Evolutionary conservation across 2,888 invertebrate species (phyloP).

Genomic region (Synergus umbraculus): DNA sequence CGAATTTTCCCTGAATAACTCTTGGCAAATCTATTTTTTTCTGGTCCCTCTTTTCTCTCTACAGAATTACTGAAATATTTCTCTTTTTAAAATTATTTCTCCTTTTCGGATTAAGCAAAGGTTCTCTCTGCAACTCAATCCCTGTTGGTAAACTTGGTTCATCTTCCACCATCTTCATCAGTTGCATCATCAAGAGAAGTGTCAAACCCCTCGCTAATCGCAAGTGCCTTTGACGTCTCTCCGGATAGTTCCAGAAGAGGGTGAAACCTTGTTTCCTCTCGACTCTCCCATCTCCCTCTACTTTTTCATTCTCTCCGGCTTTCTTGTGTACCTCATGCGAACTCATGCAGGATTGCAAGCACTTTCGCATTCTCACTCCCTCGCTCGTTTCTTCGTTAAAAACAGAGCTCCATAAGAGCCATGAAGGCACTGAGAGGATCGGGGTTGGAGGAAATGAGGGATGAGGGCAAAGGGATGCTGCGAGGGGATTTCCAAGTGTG

Average conservation of each 20-base stretch:
- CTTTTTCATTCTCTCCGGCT: not conserved
- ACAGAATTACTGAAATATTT: not conserved
- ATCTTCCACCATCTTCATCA: not conserved
- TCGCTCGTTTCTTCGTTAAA: slow-evolving; percentile 58
- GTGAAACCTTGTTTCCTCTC: slow-evolving; percentile 15
- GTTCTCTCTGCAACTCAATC: not conserved
- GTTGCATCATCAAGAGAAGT: not conserved
- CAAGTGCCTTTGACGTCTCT: slow-evolving; percentile 14
- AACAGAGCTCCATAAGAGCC: slow-evolving; percentile 30
- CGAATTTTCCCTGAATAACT: no score
- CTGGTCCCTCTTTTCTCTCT: no score
- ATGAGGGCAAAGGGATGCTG: slow-evolving; percentile 18
- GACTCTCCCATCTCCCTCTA: not conserved
- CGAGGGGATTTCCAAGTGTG: slow-evolving; percentile 27
- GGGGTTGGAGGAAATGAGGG: not conserved
- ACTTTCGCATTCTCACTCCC: slow-evolving; percentile 53
- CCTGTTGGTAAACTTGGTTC: not conserved
- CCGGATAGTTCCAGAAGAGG: not conserved
- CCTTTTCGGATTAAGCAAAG: not conserved
- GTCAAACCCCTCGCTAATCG: slow-evolving; percentile 22
- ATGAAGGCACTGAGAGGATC: slow-evolving; percentile 4
- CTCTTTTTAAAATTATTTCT: not conserved
- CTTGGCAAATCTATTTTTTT: no score
- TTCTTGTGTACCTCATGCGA: slow-evolving; percentile 24
- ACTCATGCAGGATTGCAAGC: slow-evolving; percentile 61